phyloP scores from a whole-genome alignment of 2,797 vertebrate genomes.

The Hapalemur alaotrensis region DNA sequence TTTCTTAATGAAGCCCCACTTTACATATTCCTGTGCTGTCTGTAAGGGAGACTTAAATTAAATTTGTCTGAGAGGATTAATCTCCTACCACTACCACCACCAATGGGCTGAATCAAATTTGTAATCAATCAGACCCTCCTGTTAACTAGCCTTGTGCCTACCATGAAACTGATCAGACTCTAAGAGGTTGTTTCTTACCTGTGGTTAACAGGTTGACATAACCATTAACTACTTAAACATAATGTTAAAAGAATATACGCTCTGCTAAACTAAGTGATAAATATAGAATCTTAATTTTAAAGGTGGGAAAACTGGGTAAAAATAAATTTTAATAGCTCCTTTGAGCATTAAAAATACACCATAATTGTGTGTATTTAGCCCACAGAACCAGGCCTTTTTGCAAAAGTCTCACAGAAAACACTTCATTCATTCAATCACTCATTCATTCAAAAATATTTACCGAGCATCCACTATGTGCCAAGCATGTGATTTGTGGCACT shows the following conservation, averaged over 20 bases:
- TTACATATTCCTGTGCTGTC: background rate
- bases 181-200: background rate
- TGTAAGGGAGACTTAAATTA: background rate
- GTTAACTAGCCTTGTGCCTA: background rate
- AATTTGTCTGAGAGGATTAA: background rate
- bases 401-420: slow-evolving; percentile 1
- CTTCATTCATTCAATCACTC: background rate
- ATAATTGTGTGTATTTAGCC: background rate
- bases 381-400: background rate
- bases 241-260: background rate
- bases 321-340: background rate
- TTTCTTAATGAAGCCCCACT: background rate
- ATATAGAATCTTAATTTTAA: slow-evolving; percentile 1
- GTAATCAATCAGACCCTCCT: background rate
- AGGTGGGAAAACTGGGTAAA: background rate
- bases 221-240: background rate
- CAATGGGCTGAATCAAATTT: background rate
- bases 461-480: background rate
- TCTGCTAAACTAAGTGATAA: background rate
- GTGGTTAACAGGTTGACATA: background rate
- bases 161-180: background rate
- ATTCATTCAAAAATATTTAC: background rate
- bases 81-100: background rate
- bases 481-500: background rate
- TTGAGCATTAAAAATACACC: background rate